Conservation (phyloP, 1,140 invertebrate genomes). For the Bombus consobrinus region DNA sequence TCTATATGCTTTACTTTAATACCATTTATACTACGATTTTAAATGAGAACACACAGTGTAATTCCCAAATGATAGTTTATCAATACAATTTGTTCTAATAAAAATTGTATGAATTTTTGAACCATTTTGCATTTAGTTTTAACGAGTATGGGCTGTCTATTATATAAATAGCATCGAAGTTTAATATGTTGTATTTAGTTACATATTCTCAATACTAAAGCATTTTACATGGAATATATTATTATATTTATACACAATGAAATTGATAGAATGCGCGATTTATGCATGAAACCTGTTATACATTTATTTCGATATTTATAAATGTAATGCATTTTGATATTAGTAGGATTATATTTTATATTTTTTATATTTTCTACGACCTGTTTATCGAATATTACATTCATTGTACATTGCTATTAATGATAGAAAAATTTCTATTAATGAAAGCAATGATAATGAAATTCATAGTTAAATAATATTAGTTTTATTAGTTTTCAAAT, state of each 20-base stretch:
- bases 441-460: neutral
- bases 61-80: neutral
- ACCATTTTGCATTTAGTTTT: neutral
- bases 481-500: neutral
- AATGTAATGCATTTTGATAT: neutral
- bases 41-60: neutral
- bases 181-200: slow-evolving; percentile 1
- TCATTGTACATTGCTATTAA: neutral
- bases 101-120: neutral
- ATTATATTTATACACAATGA: neutral
- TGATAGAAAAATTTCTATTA: neutral
- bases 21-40: neutral
- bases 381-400: neutral
- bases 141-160: neutral
- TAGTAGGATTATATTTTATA: neutral
- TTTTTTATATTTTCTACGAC: neutral
- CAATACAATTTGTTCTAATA: neutral
- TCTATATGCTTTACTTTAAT: slow-evolving; percentile 10
- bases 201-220: slow-evolving; percentile 4
- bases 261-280: neutral
- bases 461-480: neutral
- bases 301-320: slow-evolving; percentile 13
- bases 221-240: slow-evolving; percentile 8
- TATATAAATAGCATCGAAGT: neutral
- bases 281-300: slow-evolving; percentile 18